Evolutionary conservation across 2,113 vertebrate species (phyloP), one percentile per base, ranked within the genome.

Genomic region (Micromys minutus): DNA sequence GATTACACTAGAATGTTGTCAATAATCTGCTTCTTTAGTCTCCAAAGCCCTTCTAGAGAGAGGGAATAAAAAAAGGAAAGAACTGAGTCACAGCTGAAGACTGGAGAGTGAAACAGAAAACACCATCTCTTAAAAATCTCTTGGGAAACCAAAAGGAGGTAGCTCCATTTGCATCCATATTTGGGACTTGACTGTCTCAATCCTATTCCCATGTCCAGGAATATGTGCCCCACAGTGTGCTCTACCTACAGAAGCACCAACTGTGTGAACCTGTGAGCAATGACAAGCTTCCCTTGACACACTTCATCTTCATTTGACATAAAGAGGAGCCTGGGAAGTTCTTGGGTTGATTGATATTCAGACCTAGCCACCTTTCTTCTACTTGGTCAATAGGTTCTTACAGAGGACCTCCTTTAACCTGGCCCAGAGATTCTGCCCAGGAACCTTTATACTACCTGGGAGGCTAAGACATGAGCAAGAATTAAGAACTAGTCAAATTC

Each of bases 151-250:
- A 34, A 85, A 45, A 17, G 26, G 39, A 65, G 12, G n/a, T 42
- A 61, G 16, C 16, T 67, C 17, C 16, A 34, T 65, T 65, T 47
- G 16, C 29, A 65, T 21, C 29, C 59, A 5, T 65, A 1, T 34
- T 47, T 65, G 61, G 9, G 26, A 85, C 61, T 22, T 65, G 42
- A 47, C 29, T 11, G 15, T 11, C 26, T 84, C 26, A 63, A 5
- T 63, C 39, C 1, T 26, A 34, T 84, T 67, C 31, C 7, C 15
- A 39, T 21, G 36, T 36, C 31, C 29, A 47, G 29, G 31, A 12
- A 1, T 36, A 6, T n/a, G 22, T 50, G 13, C 42, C 2, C 1
- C 12, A 21, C 15, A 22, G 36, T 2, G 5, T 12, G 39, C 11
- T 3, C 39, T 21, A 7, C 15, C 61, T 12, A 11, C 10, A 17